Evolutionary conservation across 2,113 vertebrate genomes (phyloP).

Genomic region (Orycteropus afer): DNA sequence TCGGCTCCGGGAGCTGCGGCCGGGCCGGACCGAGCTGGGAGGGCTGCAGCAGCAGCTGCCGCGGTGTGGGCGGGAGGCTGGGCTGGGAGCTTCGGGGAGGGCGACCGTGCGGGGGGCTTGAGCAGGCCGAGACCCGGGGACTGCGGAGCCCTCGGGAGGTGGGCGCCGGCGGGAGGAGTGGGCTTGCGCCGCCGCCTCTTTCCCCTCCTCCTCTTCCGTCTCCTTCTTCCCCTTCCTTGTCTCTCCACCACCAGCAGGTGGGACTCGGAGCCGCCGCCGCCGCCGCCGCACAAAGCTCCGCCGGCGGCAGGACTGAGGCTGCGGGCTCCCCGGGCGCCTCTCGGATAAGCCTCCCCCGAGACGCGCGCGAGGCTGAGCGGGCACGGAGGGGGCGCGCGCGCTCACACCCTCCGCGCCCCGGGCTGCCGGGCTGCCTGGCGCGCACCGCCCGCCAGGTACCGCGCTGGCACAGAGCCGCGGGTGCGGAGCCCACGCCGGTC

Average conservation of each 20-base stretch:
- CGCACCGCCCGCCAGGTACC: conserved; percentile 77
- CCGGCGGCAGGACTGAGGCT: conserved; percentile 71
- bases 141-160: conserved; percentile 61
- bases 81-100: not conserved
- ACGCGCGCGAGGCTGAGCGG: conserved; percentile 72
- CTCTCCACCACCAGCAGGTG: conserved; percentile 79
- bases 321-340: conserved; percentile 68
- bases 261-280: conserved; percentile 68
- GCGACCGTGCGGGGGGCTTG: not conserved
- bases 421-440: conserved; percentile 73
- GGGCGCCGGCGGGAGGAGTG: conserved; percentile 51
- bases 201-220: conserved; percentile 38
- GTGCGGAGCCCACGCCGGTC: conserved; percentile 57
- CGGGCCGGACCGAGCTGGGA: not conserved
- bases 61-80: not conserved
- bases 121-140: conserved; percentile 59
- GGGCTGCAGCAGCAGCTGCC: not conserved
- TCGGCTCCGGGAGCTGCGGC: conserved; percentile 28
- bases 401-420: conserved; percentile 73
- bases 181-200: conserved; percentile 59
- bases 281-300: conserved; percentile 73
- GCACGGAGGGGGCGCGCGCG: conserved; percentile 75
- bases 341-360: conserved; percentile 70
- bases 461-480: conserved; percentile 60
- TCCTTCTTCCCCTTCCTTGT: conserved; percentile 48